These are phyloP conservation scores for Prunella strophiata DNA, from an alignment of 2,797 vertebrate species.

Conservation along the genomic window DNA sequence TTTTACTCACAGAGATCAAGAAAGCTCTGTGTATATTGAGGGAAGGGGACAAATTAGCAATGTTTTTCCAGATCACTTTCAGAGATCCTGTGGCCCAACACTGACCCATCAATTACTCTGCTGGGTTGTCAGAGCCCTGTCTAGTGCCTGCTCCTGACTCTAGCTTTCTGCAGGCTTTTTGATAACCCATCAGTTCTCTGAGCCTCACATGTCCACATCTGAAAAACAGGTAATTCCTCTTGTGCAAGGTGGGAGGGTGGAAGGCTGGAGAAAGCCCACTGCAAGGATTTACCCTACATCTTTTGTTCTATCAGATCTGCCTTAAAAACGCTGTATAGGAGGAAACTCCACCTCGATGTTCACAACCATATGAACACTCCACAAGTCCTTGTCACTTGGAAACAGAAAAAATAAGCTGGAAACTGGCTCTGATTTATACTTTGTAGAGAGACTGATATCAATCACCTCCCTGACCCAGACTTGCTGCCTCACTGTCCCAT, in stretches of 20 bases:
- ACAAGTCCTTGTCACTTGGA: background rate
- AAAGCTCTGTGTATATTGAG: background rate
- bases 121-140: background rate
- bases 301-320: background rate
- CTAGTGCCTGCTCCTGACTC: background rate
- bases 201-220: background rate
- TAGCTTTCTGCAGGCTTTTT: background rate
- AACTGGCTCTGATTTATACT: background rate
- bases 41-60: background rate
- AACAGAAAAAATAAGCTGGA: background rate
- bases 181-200: background rate
- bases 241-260: background rate
- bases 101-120: background rate
- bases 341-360: background rate
- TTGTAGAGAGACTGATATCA: background rate
- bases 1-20: slow-evolving; percentile 4
- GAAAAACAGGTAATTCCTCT: background rate
- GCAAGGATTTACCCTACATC: background rate
- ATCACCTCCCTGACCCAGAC: background rate
- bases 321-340: background rate
- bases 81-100: background rate
- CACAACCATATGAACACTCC: background rate
- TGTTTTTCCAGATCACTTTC: background rate
- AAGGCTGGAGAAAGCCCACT: background rate
- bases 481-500: background rate